These are phyloP conservation scores for Hiodon alosoides DNA, from an alignment of 2,113 vertebrate genomes.

Conservation along the genomic window DNA sequence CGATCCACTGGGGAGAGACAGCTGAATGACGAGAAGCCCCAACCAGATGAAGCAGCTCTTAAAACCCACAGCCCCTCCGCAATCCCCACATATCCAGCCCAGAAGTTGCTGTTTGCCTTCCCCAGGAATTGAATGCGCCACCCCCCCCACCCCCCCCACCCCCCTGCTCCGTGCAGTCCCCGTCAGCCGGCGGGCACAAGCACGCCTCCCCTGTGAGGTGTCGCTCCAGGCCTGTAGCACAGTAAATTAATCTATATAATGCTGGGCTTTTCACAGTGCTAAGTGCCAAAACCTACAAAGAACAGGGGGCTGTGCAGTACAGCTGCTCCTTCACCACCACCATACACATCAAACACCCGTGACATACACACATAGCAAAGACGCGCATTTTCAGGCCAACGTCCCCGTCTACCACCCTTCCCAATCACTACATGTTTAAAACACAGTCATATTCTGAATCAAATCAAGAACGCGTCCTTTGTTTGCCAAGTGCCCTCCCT, in stretches of 20 bases:
- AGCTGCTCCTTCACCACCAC: constrained; percentile 60
- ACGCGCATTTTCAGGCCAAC: constrained; percentile 13
- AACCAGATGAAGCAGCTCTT: constrained; percentile 40
- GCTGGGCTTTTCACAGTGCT: constrained; percentile 68
- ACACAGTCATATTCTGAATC: too few relatives aligned
- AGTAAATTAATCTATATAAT: constrained; percentile 77
- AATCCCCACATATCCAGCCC: constrained; percentile 46
- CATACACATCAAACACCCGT: constrained; percentile 28
- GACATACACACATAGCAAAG: constrained; percentile 27
- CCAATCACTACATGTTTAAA: too few relatives aligned
- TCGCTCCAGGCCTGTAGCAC: constrained; percentile 54
- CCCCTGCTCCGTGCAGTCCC: constrained; percentile 31
- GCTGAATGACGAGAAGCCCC: constrained; percentile 37
- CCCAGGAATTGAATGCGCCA: constrained; percentile 33
- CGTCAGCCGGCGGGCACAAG: constrained; percentile 37
- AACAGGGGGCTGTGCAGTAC: constrained; percentile 63
- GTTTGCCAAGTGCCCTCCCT: too few relatives aligned
- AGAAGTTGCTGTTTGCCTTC: constrained; percentile 51
- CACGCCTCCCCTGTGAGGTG: constrained; percentile 50
- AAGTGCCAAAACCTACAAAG: constrained; percentile 64
- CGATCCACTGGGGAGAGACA: constrained; percentile 31
- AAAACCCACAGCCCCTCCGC: constrained; percentile 35
- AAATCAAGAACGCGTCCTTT: too few relatives aligned
- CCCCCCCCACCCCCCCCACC: not conserved
- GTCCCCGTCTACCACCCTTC: too few relatives aligned